Evolutionary conservation across 2,888 invertebrate genomes (phyloP), one percentile per base, ranked within the genome.

Genomic region (Taenaris catops): DNA sequence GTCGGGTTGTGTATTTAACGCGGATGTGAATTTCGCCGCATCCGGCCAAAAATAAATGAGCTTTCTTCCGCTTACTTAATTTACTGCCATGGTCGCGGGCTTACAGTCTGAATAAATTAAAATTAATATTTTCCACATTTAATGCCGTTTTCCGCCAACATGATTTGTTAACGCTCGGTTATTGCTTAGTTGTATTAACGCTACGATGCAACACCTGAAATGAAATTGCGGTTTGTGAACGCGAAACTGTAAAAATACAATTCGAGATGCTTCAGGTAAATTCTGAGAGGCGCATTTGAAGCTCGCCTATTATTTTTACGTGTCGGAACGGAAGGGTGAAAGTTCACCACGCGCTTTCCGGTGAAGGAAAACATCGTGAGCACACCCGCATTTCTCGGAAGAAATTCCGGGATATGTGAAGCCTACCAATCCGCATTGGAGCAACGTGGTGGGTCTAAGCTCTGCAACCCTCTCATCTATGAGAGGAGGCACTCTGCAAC

Each of bases 51-150:
- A 84, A 81, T 81, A 81, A 83, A 83, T 78, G 80, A 81, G 78
- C 73, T 78, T 81, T 81, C 83, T 84, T 84, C 84, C 81, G 83
- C 78, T 78, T 78, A 78, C 76, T 83, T 81, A 83, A 84, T 81
- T 80, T 76, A 79, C 73, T 70, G 72, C 70, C 63, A 58, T 66
- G 65, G 66, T 65, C 66, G 60, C 67, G 64, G 64, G 71, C 65
- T 72, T 68, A 64, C 67, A 63, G 63, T 63, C 63, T 63, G 73
- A 73, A 79, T 79, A 73, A 72, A 81, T 83, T 80, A 76, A 79
- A 75, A 78, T 76, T 79, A 75, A 79, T 79, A 80, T 75, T 63
- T 64, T 70, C 69, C 69, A 70, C 65, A 64, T 62, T 69, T 67
- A 66, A 65, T 72, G 66, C 66, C 65, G 56, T 51, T 54, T 57